A percentile compares a stretch with the other conserved stretches of the same genome.
These are phyloP conservation scores for Coregonus ussuriensis DNA, from an alignment of 2,797 vertebrate species.

Conservation along the genomic window DNA sequence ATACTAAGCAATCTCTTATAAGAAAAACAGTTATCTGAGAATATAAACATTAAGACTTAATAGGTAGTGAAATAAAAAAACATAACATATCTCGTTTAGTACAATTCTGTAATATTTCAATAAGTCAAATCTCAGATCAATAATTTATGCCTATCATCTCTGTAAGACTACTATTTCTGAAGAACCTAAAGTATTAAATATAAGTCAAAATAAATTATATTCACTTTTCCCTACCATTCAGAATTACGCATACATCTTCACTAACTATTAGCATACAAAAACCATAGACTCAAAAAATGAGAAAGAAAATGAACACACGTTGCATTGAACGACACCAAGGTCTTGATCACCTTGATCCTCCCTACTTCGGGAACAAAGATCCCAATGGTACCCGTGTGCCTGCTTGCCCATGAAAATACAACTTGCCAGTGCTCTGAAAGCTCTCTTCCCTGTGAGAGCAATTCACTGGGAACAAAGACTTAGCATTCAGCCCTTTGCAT, in stretches of 20 bases:
- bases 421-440: conserved; percentile 40
- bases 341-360: conserved; percentile 37
- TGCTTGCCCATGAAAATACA: conserved; percentile 55
- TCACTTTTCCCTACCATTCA: conserved; percentile 36
- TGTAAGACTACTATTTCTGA: conserved; percentile 46
- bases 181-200: conserved; percentile 29
- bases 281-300: conserved; percentile 29
- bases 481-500: conserved; percentile 4
- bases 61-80: conserved; percentile 23
- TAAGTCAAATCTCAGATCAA: conserved; percentile 20
- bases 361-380: conserved; percentile 41
- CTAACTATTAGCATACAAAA: conserved; percentile 52
- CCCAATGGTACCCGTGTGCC: conserved; percentile 40
- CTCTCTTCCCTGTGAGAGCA: conserved; percentile 33
- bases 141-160: conserved; percentile 44
- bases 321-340: conserved; percentile 43
- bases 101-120: conserved; percentile 39
- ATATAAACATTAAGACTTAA: conserved; percentile 46
- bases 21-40: conserved; percentile 19
- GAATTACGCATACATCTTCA: conserved; percentile 35
- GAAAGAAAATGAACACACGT: conserved; percentile 31
- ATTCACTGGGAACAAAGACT: conserved; percentile 51
- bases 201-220: conserved; percentile 40
- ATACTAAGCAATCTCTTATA: conserved; percentile 14
- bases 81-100: conserved; percentile 12